Evolutionary conservation across 2,888 invertebrate genomes (phyloP), one percentile per base, ranked within the genome.

Genomic region (Microctonus brassicae): DNA sequence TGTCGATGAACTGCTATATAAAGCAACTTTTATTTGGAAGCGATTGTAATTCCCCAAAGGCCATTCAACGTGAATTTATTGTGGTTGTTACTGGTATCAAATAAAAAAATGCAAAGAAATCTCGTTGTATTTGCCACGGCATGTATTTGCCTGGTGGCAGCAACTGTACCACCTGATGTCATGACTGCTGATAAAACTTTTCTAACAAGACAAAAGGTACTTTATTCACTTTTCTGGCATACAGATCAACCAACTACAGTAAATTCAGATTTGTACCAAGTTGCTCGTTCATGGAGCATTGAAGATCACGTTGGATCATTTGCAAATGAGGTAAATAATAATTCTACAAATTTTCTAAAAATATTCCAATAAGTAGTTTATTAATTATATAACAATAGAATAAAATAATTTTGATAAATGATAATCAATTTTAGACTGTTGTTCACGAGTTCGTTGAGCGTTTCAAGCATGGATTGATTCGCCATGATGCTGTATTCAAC

Each of bases 171-270:
- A 13, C 17, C 24, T 22, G 57, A 42, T 22, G 52, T 52, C 13
- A 24, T 33, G 0, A 74, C 72, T n/a, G 81, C 81, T 33, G 83
- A 84, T 71, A 84, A 88, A 79, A 85, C 79, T 9, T 86, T 85
- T 68, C 82, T 90, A 58, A 79, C 85, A 72, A 88, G 84, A 58
- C 90, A 90, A 79, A 88, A 88, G 79, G 87, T 85, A 74, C 81
- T 90, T 62, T 84, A 89, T 53, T 84, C 87, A 9, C 87, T 91
- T 4, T 88, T 90, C 76, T 86, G 89, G 79, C 87, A 88, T 73
- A 83, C 88, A 10, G 84, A 88, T 29, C 90, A 87, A 68, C 83
- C 84, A 0, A 82, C 81, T 17, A 72, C 80, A 13, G 82, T 79
- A 10, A 73, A 80, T 17, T 77, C 82, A 5, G 82, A 83, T 47